Evolutionary conservation across 2,797 vertebrate species (phyloP).

Genomic region (Pterois miles): DNA sequence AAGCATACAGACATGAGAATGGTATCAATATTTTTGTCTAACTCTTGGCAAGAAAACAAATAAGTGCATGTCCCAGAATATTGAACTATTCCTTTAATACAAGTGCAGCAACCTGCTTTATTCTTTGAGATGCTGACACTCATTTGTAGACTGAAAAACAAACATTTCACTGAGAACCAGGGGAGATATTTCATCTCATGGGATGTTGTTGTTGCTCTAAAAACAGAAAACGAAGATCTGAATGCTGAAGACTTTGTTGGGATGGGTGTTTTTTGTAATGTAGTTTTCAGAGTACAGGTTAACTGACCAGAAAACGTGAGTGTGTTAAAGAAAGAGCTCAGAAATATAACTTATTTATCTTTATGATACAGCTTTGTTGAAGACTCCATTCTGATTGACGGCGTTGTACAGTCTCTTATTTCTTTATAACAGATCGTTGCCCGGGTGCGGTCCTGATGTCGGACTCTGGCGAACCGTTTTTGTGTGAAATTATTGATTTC

Average conservation of each 20-base stretch:
- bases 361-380: too few relatives aligned
- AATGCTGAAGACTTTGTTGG: not conserved
- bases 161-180: not conserved
- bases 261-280: not conserved
- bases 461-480: too few relatives aligned
- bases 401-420: too few relatives aligned
- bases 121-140: not conserved
- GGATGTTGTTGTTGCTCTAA: not conserved
- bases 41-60: not conserved
- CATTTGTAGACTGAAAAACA: not conserved
- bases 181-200: not conserved
- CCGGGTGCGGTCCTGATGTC: too few relatives aligned
- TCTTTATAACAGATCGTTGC: too few relatives aligned
- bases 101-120: not conserved
- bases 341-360: not conserved
- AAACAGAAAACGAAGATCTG: not conserved
- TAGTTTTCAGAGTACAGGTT: not conserved
- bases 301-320: not conserved
- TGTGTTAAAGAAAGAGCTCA: not conserved
- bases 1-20: too few relatives aligned
- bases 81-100: not conserved
- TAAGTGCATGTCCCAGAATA: not conserved
- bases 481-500: too few relatives aligned
- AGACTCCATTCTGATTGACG: too few relatives aligned
- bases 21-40: not conserved